Base-by-base conservation (phyloP, 1,140 invertebrate species). In the Ceratosolen solmsi region DNA sequence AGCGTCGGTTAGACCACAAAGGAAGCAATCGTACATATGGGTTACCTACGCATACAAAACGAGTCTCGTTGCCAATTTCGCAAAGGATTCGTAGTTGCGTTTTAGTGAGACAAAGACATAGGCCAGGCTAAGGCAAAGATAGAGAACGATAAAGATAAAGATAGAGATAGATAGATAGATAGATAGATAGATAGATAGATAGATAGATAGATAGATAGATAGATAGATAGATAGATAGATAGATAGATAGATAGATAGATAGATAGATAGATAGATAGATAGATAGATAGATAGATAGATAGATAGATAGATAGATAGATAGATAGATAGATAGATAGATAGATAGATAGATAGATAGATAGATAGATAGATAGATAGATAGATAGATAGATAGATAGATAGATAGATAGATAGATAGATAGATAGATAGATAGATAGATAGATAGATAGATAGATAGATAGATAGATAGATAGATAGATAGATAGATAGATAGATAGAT, bases 1-100 rank as follows among this genome's bases (percentile, higher is more conserved):
- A 79, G 54, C 33, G 68, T 78, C 56, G 79, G 79, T 73, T 80
- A 65, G 70, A 73, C 51, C 54, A 15, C 46, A 27, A 30, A 49
- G 56, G 5, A 78, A 38, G 17, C 41, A 68, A n/a, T 36, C 25
- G 17, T 36, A 65, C 60, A 36, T 36, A 7, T 65, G 60, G 20
- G 30, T 33, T 65, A 65, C 22, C 33, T 20, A 68, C 58, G 22
- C 51, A 38, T 33, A 46, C 38, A 13, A 33, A 36, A 79, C 22
- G 41, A 33, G 60, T 38, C 60, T 51, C 25, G 49, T 36, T 49
- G 46, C 46, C 76, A 70, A 70, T 70, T 78, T 78, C 9, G 46
- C 76, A 54, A 78, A 33, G 76, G 41, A 36, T 74, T 74, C 72
- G 15, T 30, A 58, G 60, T 65, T 65, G 36, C 72, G 13, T 25